Percentiles rank a stretch among this genome's conserved stretches.
These are phyloP conservation scores for Desmodus rotundus DNA, from an alignment of 2,113 vertebrate species.

Conservation along the genomic window DNA sequence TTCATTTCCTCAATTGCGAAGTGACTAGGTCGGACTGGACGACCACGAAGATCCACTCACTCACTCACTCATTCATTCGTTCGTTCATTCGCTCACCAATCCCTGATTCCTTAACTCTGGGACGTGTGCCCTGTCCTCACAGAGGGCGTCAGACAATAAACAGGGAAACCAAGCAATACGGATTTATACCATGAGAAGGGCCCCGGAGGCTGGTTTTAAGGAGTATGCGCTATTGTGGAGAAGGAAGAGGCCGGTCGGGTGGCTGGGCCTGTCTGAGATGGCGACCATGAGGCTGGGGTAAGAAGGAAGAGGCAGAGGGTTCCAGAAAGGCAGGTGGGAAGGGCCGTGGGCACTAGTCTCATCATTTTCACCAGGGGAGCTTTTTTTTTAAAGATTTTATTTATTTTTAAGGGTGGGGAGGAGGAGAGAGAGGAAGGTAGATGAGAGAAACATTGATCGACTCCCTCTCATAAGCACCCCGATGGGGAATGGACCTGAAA, in stretches of 20 bases:
- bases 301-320: neutral
- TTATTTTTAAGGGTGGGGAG: too few relatives aligned
- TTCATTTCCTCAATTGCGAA: neutral
- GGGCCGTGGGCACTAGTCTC: too few relatives aligned
- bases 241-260: neutral
- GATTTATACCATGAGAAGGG: too few relatives aligned
- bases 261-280: neutral
- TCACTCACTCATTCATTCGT: too few relatives aligned
- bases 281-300: too few relatives aligned
- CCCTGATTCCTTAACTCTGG: neutral
- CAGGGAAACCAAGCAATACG: too few relatives aligned
- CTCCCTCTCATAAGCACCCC: too few relatives aligned
- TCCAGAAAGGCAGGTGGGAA: neutral
- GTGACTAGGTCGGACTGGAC: neutral
- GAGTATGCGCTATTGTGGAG: rapidly evolving
- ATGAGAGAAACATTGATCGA: too few relatives aligned
- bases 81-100: neutral
- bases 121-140: neutral
- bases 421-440: too few relatives aligned
- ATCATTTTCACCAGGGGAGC: neutral
- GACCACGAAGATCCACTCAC: too few relatives aligned
- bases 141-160: neutral
- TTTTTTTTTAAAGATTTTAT: too few relatives aligned
- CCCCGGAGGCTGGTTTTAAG: neutral
- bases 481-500: too few relatives aligned